Evolutionary conservation across 2,888 invertebrate genomes (phyloP), one percentile per base, ranked within the genome.

Genomic region (Pollenia amentaria): DNA sequence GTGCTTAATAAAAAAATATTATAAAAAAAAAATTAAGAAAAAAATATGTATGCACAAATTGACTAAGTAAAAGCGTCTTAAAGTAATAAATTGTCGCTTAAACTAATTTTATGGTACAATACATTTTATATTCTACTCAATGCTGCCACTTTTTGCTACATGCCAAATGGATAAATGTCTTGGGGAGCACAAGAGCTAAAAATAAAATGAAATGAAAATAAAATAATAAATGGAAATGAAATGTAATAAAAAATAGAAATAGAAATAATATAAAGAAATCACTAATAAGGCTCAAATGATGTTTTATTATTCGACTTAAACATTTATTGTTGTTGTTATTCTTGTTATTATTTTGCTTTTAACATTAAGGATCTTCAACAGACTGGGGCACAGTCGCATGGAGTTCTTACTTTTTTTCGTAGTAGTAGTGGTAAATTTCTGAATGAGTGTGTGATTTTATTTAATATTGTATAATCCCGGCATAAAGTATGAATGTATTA

Each of bases 51-150:
- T 44, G 65, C 53, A 83, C 55, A 67, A 75, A 62, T 51, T 79
- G 72, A 64, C 67, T 72, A 53, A 40, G 69, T 60, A 72, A 51
- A 85, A 85, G 67, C 84, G 80, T 79, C 84, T 88, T 81, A 84
- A 76, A 75, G 76, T 73, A 73, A 88, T 86, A 86, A 84, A 88
- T 88, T 86, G 70, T 84, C 53, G 79, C 81, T 84, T 84, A 80
- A 85, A 88, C 72, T 84, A 84, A 85, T 83, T 88, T 83, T 80
- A 88, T 88, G 85, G 72, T 76, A 81, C 75, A 78, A 81, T 76
- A 77, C 72, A 78, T 84, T 85, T 81, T 60, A 11, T 29, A 81
- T 67, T 76, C 40, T 8, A 64, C 53, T 64, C 62, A 51, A 55
- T 73, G 48, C 48, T 48, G 55, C 12, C 29, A 57, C 11, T 44